Conservation (phyloP, 2,113 vertebrate genomes). For the Lota lota region DNA sequence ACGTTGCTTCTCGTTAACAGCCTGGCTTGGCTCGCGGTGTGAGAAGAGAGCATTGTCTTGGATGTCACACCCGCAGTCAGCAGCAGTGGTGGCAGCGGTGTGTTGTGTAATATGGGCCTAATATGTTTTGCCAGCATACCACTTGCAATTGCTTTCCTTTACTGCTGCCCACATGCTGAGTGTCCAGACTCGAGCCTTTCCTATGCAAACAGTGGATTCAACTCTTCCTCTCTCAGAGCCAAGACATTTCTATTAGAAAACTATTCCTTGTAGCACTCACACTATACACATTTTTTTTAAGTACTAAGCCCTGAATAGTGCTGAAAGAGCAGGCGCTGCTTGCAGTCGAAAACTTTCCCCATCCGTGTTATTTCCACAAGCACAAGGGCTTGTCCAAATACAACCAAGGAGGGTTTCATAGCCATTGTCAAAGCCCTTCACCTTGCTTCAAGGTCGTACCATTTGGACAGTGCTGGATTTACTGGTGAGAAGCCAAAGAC, state of each 20-base stretch:
- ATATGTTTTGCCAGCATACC: conserved; percentile 25
- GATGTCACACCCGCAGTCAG: conserved; percentile 20
- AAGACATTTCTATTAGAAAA: too few species aligned
- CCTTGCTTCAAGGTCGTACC: too few species aligned
- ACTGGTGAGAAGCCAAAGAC: background rate
- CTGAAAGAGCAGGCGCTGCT: too few species aligned
- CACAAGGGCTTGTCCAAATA: too few species aligned
- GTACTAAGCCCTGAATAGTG: too few species aligned
- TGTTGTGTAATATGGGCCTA: conserved; percentile 26
- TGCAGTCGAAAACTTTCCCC: too few species aligned
- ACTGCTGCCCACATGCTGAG: conserved; percentile 17
- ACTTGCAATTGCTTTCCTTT: conserved; percentile 20
- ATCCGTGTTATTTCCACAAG: too few species aligned
- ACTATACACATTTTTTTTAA: too few species aligned
- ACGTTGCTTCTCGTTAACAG: conserved; percentile 6
- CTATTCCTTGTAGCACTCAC: too few species aligned
- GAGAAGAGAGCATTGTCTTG: conserved; percentile 3
- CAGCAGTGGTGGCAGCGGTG: conserved; percentile 35
- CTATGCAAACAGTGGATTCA: conserved; percentile 34
- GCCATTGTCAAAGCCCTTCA: too few species aligned
- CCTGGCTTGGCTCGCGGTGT: background rate
- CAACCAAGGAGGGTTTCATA: too few species aligned
- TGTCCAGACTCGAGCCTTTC: conserved; percentile 10
- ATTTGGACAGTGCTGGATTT: too few species aligned
- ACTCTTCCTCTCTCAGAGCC: conserved; percentile 17